Base-by-base conservation (phyloP, 2,797 vertebrate species). In the Acrossocheilus wenchowensis region DNA sequence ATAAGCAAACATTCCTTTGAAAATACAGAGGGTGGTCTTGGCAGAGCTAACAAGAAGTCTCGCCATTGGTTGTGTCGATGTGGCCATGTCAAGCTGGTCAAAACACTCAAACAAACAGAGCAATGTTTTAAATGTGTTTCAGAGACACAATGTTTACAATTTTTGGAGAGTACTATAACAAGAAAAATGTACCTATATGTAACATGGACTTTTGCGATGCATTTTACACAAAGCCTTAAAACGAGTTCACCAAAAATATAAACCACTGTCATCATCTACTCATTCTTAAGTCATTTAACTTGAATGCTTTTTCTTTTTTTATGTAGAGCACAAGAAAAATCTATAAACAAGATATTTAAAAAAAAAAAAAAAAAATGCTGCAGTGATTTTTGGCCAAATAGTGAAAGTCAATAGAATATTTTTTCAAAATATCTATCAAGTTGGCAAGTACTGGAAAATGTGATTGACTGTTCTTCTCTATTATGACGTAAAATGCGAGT, bases 11-110 rank as follows among this genome's bases (percentile, higher is more conserved):
- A 50, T 50, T 78, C 0, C 2, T 39, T 57, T 71, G 5, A 30
- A 81, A 68, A 60, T 62, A 80, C 30, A 17, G 64, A 85, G 74
- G 74, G 83, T 78, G 85, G 75, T 85, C 80, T 39, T 75, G 68
- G 68, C 36, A 54, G 50, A 34, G 62, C n/a, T 74, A 36, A 17
- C 68, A 36, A 41, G 43, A 75, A 11, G 3, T 84, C 57, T 43
- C 10, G 4, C 39, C n/a, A 74, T 3, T 60, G 17, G 69, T 45
- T 75, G 71, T 50, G 12, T 45, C 21, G 34, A 75, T 64, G 54
- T n/a, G n/a, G 6, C 17, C 26, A 6, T 23, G n/a, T 64, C 17
- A 30, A 39, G 57, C n/a, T 64, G 78, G 57, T 45, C 17, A 21
- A 10, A 0, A 14, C 9, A 43, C 17, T 30, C 10, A 72, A 82